A percentile compares a stretch with the other conserved stretches of the same genome.
Conservation (phyloP, 2,888 invertebrate genomes). For the Diplazon laetatorius region DNA sequence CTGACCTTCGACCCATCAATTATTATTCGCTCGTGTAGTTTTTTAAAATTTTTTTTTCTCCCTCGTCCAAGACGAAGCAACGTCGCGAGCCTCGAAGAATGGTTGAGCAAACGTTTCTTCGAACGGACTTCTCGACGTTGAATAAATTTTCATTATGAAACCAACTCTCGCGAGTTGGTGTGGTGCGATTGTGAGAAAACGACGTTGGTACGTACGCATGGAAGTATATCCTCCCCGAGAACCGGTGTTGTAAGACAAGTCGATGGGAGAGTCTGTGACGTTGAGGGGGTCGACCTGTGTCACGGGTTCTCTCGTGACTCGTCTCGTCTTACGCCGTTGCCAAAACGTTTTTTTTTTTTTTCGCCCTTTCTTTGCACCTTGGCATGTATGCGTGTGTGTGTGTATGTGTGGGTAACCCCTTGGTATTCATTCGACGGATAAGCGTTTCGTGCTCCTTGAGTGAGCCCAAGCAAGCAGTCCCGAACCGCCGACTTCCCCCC, state of each 20-base stretch:
- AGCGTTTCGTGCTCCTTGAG: conserved; percentile 70
- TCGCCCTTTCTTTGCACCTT: conserved; percentile 63
- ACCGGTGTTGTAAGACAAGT: too few species aligned
- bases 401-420: conserved; percentile 29
- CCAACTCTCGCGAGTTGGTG: too few species aligned
- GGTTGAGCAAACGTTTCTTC: not conserved
- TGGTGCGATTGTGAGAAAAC: conserved; percentile 42
- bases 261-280: not conserved
- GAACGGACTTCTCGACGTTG: conserved; percentile 50
- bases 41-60: not conserved
- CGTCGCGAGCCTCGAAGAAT: not conserved
- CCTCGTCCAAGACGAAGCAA: conserved; percentile 5
- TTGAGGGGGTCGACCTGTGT: conserved; percentile 48
- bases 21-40: too few species aligned
- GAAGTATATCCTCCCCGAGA: too few species aligned
- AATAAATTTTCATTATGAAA: conserved; percentile 56
- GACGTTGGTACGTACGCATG: conserved; percentile 46
- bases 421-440: conserved; percentile 69
- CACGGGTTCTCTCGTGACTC: conserved; percentile 41
- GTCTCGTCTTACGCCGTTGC: conserved; percentile 67
- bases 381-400: too few species aligned
- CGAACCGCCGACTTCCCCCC: too few species aligned
- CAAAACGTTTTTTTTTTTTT: conserved; percentile 56
- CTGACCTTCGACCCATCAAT: too few species aligned
- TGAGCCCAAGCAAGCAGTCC: conserved; percentile 13